Evolutionary conservation across 2,113 vertebrate genomes (phyloP).

Genomic region (Dinomys branickii): DNA sequence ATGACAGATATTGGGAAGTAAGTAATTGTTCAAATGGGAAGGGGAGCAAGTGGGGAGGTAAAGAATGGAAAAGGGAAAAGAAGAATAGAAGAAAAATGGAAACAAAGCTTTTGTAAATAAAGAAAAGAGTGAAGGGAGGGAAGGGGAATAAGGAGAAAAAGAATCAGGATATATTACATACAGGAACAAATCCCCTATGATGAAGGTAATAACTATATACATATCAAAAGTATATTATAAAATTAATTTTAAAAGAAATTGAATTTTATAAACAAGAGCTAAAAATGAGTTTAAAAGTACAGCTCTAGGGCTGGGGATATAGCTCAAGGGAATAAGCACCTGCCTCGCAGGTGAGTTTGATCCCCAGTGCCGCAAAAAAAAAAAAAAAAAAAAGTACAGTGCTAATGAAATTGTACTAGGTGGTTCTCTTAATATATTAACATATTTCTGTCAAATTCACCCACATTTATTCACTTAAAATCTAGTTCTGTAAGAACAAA

Average conservation of each 20-base stretch:
- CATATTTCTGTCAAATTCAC: not conserved
- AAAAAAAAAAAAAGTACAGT: constrained; percentile 43
- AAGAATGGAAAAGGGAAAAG: not conserved
- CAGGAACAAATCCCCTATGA: not conserved
- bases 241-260: not conserved
- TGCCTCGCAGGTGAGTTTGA: too few relatives aligned
- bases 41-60: not conserved
- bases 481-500: not conserved
- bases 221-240: not conserved
- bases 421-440: constrained; percentile 18
- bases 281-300: constrained; percentile 50
- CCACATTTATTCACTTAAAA: not conserved
- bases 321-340: too few relatives aligned
- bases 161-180: not conserved
- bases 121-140: not conserved
- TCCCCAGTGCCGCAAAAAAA: too few relatives aligned
- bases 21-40: not conserved
- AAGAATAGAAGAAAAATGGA: not conserved
- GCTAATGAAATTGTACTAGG: constrained; percentile 45
- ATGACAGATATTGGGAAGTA: not conserved
- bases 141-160: not conserved
- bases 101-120: not conserved
- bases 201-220: not conserved
- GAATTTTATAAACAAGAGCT: not conserved
- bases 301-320: too few relatives aligned